These are phyloP conservation scores for Eristalis pertinax DNA, from an alignment of 2,888 invertebrate species.

Conservation along the genomic window DNA sequence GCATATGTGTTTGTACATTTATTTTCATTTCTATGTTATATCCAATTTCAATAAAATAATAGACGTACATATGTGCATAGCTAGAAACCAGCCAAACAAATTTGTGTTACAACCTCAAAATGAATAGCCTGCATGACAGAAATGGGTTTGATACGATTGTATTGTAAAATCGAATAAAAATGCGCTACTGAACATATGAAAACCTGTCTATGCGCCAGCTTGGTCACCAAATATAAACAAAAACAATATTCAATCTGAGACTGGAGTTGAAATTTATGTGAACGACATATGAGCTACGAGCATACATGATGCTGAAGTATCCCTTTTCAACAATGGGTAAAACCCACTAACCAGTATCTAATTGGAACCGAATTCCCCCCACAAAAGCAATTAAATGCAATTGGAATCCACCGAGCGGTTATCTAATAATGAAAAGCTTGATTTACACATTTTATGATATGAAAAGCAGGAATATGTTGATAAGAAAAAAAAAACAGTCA, in stretches of 20 bases:
- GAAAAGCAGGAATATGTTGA: not conserved
- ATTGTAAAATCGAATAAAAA: constrained; percentile 71
- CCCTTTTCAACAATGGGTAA: constrained; percentile 49
- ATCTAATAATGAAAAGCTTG: constrained; percentile 62
- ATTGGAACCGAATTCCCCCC: constrained; percentile 46
- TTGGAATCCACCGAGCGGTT: constrained; percentile 49
- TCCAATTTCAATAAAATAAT: not conserved
- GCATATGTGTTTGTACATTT: not conserved
- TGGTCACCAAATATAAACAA: constrained; percentile 49
- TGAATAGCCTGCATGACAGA: not conserved
- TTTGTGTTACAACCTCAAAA: not conserved
- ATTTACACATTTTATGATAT: constrained; percentile 18
- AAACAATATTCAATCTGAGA: constrained; percentile 34
- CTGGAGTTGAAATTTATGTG: constrained; percentile 19
- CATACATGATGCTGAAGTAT: constrained; percentile 82
- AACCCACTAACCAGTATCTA: constrained; percentile 25
- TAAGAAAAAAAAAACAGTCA: not conserved
- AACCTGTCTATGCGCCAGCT: constrained; percentile 28
- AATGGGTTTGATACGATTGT: not conserved
- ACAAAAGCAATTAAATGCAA: constrained; percentile 58
- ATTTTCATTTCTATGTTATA: not conserved
- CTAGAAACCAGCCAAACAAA: not conserved
- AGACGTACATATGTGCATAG: no score
- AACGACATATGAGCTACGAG: constrained; percentile 79
- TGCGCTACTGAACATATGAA: constrained; percentile 49